Conservation (phyloP, 2,888 invertebrate species). For the Cremastinae sp. region DNA sequence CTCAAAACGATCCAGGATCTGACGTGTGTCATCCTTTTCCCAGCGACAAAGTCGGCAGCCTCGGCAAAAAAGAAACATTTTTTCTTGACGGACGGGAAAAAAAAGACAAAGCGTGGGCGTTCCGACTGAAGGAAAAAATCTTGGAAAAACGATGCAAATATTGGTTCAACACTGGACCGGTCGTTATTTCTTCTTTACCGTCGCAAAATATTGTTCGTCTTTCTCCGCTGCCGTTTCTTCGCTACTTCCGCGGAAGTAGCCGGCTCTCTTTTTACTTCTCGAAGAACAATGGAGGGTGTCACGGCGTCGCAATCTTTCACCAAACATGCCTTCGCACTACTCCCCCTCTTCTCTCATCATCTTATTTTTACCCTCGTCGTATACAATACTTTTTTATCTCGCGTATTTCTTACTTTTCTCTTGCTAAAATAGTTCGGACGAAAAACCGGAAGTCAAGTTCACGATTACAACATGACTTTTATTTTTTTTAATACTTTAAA, state of each 20-base stretch:
- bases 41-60: constrained; percentile 47
- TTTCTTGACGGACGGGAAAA: neutral
- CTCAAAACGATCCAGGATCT: constrained; percentile 51
- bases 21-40: constrained; percentile 46
- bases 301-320: constrained; percentile 61
- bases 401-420: constrained; percentile 10
- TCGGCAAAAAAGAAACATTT: constrained; percentile 26
- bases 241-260: constrained; percentile 70
- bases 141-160: constrained; percentile 76
- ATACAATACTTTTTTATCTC: constrained; percentile 27
- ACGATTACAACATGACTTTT: no score
- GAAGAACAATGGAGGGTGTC: constrained; percentile 76
- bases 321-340: constrained; percentile 35
- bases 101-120: constrained; percentile 16
- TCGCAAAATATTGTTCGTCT: constrained; percentile 72
- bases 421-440: neutral
- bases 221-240: constrained; percentile 50
- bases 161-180: constrained; percentile 79
- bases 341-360: constrained; percentile 51
- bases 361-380: constrained; percentile 50
- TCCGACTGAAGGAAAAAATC: constrained; percentile 64
- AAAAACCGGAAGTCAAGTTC: neutral
- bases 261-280: no score
- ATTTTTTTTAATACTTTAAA: no score
- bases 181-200: constrained; percentile 76